A percentile compares a stretch with the other conserved stretches of the same genome.
These are phyloP conservation scores for Argyrosomus japonicus DNA, from an alignment of 2,113 vertebrate species.

Conservation along the genomic window DNA sequence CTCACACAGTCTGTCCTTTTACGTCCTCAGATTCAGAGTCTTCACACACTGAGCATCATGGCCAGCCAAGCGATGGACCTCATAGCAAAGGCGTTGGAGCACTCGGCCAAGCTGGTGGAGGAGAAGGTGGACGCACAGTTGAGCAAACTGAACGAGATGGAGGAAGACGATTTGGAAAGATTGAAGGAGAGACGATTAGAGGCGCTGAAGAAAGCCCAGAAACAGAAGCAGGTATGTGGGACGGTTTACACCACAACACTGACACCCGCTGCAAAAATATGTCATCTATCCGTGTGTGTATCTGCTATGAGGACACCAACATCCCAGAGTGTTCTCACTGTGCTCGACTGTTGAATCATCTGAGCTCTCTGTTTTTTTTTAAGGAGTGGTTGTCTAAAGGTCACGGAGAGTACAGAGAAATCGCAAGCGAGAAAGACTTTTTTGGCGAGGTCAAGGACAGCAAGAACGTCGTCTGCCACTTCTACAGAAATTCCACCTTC, in stretches of 20 bases:
- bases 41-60: conserved; percentile 79
- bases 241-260: not conserved
- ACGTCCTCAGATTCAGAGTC: not conserved
- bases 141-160: conserved; percentile 91
- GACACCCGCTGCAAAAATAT: not conserved
- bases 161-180: conserved; percentile 93
- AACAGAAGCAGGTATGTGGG: conserved; percentile 93
- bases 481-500: conserved; percentile 94
- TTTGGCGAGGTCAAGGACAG: conserved; percentile 96
- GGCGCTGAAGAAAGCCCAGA: conserved; percentile 93
- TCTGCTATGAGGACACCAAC: not conserved
- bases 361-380: conserved; percentile 51
- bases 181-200: conserved; percentile 93
- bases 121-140: conserved; percentile 93
- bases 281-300: no score
- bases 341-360: not conserved
- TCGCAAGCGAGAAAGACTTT: conserved; percentile 96
- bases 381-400: conserved; percentile 98
- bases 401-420: conserved; percentile 95
- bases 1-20: not conserved
- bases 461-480: conserved; percentile 97
- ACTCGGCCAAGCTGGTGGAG: conserved; percentile 90
- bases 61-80: conserved; percentile 88
- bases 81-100: conserved; percentile 90
- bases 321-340: not conserved